These are phyloP conservation scores for Argyra leucocephala DNA, from an alignment of 2,888 invertebrate species.

Conservation along the genomic window DNA sequence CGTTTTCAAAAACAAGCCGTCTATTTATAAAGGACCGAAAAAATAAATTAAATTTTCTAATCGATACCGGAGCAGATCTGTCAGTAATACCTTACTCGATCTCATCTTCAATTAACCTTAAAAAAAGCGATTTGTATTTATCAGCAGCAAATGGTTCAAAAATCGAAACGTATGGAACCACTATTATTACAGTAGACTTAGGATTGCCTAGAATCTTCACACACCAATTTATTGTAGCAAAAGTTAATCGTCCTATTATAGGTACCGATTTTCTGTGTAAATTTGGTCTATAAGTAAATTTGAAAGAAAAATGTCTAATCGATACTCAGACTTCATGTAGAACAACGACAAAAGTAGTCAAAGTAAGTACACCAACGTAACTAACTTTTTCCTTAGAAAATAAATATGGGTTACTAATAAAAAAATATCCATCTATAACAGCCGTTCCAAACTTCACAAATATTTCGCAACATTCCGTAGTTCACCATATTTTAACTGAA, in stretches of 20 bases:
- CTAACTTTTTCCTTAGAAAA: background rate
- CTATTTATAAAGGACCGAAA: background rate
- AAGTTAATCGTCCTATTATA: slow-evolving; percentile 20
- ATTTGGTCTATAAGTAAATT: slow-evolving; percentile 14
- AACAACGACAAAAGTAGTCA: background rate
- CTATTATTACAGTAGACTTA: background rate
- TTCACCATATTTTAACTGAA: background rate
- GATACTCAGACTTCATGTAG: background rate
- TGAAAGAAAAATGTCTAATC: background rate
- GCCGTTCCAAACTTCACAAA: too few species aligned
- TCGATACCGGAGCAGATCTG: background rate
- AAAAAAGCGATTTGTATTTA: background rate
- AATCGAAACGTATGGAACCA: background rate
- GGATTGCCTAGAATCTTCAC: too few species aligned
- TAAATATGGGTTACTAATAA: background rate
- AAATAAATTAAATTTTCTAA: background rate
- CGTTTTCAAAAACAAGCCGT: background rate
- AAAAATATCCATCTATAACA: background rate
- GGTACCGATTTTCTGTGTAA: slow-evolving; percentile 19
- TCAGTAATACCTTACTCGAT: background rate
- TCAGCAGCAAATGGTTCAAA: slow-evolving; percentile 7
- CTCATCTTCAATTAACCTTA: too few species aligned
- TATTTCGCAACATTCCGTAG: background rate
- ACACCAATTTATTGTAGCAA: slow-evolving; percentile 18
- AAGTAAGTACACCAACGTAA: slow-evolving; percentile 7